Evolutionary conservation across 2,797 vertebrate genomes (phyloP).

Genomic region (Epinephelus coioides): DNA sequence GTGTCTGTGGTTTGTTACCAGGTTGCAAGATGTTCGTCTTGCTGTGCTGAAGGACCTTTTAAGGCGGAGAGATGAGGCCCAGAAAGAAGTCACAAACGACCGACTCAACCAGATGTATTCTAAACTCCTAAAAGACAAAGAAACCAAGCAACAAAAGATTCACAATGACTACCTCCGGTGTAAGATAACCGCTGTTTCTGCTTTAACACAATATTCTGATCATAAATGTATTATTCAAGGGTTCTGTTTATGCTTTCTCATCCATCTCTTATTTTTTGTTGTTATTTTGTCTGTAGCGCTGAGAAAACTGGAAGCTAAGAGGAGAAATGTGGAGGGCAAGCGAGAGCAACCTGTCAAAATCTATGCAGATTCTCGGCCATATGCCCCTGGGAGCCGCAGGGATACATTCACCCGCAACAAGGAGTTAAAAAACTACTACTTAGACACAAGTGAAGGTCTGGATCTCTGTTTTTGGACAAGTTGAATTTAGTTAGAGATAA

Average conservation of each 20-base stretch:
- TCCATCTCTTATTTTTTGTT: background rate
- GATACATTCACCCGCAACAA: slow-evolving; percentile 77
- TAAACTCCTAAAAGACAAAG: slow-evolving; percentile 83
- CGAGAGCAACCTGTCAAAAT: slow-evolving; percentile 84
- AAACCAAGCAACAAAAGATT: slow-evolving; percentile 84
- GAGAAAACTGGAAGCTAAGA: slow-evolving; percentile 87
- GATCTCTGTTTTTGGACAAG: background rate
- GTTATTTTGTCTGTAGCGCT: slow-evolving; percentile 81
- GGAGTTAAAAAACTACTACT: slow-evolving; percentile 84
- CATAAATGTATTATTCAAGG: background rate
- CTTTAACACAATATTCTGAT: background rate
- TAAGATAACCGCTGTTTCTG: slow-evolving; percentile 66
- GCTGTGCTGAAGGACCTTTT: slow-evolving; percentile 87
- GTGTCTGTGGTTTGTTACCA: slow-evolving; percentile 66
- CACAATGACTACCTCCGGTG: slow-evolving; percentile 82
- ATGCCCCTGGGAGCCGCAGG: slow-evolving; percentile 77
- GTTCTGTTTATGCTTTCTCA: background rate
- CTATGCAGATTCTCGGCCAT: slow-evolving; percentile 83
- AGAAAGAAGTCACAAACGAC: slow-evolving; percentile 74
- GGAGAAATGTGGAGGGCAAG: slow-evolving; percentile 85
- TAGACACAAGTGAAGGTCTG: slow-evolving; percentile 91
- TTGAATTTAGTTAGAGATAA: background rate
- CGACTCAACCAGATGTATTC: slow-evolving; percentile 83
- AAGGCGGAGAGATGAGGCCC: slow-evolving; percentile 80
- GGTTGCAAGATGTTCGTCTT: slow-evolving; percentile 90